phyloP scores from a whole-genome alignment of 2,888 invertebrate genomes.

The Bombylius major region DNA sequence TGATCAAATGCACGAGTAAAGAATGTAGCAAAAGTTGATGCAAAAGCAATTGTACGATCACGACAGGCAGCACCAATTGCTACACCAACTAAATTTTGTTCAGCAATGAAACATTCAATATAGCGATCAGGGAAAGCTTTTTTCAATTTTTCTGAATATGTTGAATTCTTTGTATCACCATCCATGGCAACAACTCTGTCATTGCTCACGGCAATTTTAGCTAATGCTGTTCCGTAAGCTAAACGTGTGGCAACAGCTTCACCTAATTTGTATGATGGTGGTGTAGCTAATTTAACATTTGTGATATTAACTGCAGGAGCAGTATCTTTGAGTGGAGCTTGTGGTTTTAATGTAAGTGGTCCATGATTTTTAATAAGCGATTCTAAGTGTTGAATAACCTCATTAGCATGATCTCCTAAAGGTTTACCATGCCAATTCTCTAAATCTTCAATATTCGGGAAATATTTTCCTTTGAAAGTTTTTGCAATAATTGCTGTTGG shows the following conservation, averaged over 20 bases:
- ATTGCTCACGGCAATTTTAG: slow-evolving; percentile 67
- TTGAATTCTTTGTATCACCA: slow-evolving; percentile 98
- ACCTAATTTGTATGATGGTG: slow-evolving; percentile 70
- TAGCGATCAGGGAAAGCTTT: slow-evolving; percentile 57
- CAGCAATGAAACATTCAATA: slow-evolving; percentile 98
- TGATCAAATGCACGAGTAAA: slow-evolving; percentile 95
- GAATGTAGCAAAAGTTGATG: slow-evolving; percentile 96
- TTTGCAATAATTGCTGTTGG: slow-evolving; percentile 93
- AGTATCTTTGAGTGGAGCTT: slow-evolving; percentile 49
- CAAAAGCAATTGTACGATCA: slow-evolving; percentile 85
- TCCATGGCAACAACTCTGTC: slow-evolving; percentile 85
- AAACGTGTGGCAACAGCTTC: slow-evolving; percentile 75
- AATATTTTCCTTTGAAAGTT: slow-evolving; percentile 88
- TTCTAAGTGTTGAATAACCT: slow-evolving; percentile 52
- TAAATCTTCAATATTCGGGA: slow-evolving; percentile 79
- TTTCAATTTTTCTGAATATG: slow-evolving; percentile 86
- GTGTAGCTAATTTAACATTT: slow-evolving; percentile 57
- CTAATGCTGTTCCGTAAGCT: slow-evolving; percentile 89
- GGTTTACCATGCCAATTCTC: slow-evolving; percentile 99
- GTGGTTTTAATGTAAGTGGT: slow-evolving; percentile 47
- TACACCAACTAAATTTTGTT: slow-evolving; percentile 94
- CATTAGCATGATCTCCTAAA: slow-evolving; percentile 67
- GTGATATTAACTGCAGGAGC: slow-evolving; percentile 63
- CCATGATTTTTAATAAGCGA: slow-evolving; percentile 54
- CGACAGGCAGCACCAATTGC: slow-evolving; percentile 91